phyloP scores from a whole-genome alignment of 1,140 invertebrate genomes.

The Onthophagus taurus region DNA sequence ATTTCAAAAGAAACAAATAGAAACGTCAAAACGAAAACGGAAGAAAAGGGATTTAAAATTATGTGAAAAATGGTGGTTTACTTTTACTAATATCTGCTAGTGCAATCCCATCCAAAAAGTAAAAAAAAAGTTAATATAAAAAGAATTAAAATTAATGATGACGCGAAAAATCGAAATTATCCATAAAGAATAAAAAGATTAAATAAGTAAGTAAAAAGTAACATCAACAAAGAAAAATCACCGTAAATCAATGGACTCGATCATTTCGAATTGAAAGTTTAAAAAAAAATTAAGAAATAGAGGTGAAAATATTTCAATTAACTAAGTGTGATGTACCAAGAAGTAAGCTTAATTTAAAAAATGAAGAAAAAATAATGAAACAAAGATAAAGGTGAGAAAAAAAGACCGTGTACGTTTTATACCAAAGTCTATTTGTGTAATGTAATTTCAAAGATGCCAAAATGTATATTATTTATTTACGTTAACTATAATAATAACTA shows the following conservation, averaged over 20 bases:
- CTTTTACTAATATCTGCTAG: slow-evolving; percentile 46
- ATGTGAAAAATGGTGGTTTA: slow-evolving; percentile 42
- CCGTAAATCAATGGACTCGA: too few species aligned
- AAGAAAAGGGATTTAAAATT: slow-evolving; percentile 46
- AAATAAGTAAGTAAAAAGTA: too few species aligned
- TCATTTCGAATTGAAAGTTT: too few species aligned
- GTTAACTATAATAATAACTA: slow-evolving; percentile 40
- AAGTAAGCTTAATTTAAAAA: slow-evolving; percentile 23
- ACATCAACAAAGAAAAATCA: too few species aligned
- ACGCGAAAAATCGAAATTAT: slow-evolving; percentile 3
- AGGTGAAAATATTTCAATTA: slow-evolving; percentile 34
- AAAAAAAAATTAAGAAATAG: slow-evolving; percentile 20
- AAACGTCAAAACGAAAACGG: slow-evolving; percentile 51
- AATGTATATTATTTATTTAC: slow-evolving; percentile 47
- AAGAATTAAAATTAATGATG: slow-evolving; percentile 5
- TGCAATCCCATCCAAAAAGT: slow-evolving; percentile 16
- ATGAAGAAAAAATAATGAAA: too few species aligned
- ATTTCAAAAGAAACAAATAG: slow-evolving; percentile 69
- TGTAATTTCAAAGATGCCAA: slow-evolving; percentile 53
- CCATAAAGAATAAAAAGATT: too few species aligned
- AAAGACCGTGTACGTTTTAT: too few species aligned
- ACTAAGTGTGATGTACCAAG: slow-evolving; percentile 38
- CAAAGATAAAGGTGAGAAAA: slow-evolving; percentile 24
- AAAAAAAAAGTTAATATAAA: slow-evolving; percentile 12
- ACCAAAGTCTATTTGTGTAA: slow-evolving; percentile 55